phyloP scores from a whole-genome alignment of 2,797 vertebrate genomes.

The Tolypeutes matacus region DNA sequence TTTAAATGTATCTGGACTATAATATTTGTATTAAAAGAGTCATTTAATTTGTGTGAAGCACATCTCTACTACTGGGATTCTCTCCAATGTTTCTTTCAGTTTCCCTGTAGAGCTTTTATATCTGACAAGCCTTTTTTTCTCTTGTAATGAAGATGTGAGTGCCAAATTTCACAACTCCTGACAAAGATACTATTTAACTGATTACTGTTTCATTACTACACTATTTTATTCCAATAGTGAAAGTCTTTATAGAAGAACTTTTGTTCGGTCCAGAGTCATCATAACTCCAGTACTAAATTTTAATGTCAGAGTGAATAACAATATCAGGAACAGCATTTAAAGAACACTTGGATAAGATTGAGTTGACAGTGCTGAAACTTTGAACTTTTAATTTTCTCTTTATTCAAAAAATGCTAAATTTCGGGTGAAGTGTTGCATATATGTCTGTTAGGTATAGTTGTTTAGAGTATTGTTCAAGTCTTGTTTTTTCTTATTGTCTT shows the following conservation, averaged over 20 bases:
- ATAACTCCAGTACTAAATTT: neutral
- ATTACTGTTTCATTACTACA: neutral
- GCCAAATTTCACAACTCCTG: neutral
- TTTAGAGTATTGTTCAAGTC: too few species aligned
- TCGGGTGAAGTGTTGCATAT: neutral
- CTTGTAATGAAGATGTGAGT: slow-evolving; percentile 61
- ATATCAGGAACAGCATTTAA: neutral
- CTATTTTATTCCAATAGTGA: neutral
- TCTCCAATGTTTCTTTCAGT: slow-evolving; percentile 84
- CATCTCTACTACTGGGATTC: slow-evolving; percentile 80
- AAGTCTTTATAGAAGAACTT: neutral
- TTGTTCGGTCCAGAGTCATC: neutral
- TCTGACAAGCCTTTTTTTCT: slow-evolving; percentile 83
- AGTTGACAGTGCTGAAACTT: neutral
- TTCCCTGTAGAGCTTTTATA: slow-evolving; percentile 85
- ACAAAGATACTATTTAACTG: slow-evolving; percentile 13
- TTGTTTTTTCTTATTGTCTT: too few species aligned
- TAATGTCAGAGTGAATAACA: neutral
- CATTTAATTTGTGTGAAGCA: slow-evolving; percentile 84
- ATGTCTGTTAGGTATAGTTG: too few species aligned
- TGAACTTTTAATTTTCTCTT: neutral
- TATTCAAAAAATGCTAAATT: neutral
- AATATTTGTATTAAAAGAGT: slow-evolving; percentile 83
- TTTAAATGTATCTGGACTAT: slow-evolving; percentile 82
- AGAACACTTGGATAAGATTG: neutral